Evolutionary conservation across 2,888 invertebrate species (phyloP).

Genomic region (Pachliopta kotzebuea): DNA sequence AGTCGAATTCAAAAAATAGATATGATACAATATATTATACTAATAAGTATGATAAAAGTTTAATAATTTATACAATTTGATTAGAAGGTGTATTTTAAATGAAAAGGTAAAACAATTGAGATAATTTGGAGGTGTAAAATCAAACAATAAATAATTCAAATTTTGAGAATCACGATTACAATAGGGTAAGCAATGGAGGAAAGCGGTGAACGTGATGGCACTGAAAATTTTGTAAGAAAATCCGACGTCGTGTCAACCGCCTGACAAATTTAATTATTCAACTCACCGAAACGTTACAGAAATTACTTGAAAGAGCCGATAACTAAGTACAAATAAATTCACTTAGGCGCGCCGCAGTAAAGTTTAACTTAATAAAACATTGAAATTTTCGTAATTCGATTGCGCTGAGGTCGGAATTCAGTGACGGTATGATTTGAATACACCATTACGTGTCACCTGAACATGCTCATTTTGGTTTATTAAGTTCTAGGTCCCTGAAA

Average conservation of each 20-base stretch:
- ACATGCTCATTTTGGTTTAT: slow-evolving; percentile 27
- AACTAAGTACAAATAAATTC: slow-evolving; percentile 80
- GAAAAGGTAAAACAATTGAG: slow-evolving; percentile 30
- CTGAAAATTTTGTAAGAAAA: slow-evolving; percentile 69
- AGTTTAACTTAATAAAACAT: slow-evolving; percentile 80
- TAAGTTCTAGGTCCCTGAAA: slow-evolving; percentile 14
- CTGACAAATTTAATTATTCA: slow-evolving; percentile 80
- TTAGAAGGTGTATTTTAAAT: slow-evolving; percentile 13
- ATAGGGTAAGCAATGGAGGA: slow-evolving; percentile 47
- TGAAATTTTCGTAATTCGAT: slow-evolving; percentile 76
- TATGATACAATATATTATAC: slow-evolving; percentile 1
- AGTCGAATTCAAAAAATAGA: no score
- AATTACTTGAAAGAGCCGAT: slow-evolving; percentile 76
- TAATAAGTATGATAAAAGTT: slow-evolving; percentile 23
- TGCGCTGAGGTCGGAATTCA: slow-evolving; percentile 66
- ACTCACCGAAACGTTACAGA: slow-evolving; percentile 78
- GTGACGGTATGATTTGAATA: slow-evolving; percentile 69
- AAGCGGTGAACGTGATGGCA: slow-evolving; percentile 67
- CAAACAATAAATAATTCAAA: slow-evolving; percentile 78
- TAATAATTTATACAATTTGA: slow-evolving; percentile 13
- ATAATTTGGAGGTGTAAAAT: slow-evolving; percentile 58
- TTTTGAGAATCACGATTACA: slow-evolving; percentile 71
- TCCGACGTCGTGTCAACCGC: slow-evolving; percentile 76
- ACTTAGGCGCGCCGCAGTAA: slow-evolving; percentile 76
- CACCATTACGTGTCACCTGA: slow-evolving; percentile 63